phyloP scores from a whole-genome alignment of 2,888 invertebrate genomes.

The Sceliomorpha sp. region DNA sequence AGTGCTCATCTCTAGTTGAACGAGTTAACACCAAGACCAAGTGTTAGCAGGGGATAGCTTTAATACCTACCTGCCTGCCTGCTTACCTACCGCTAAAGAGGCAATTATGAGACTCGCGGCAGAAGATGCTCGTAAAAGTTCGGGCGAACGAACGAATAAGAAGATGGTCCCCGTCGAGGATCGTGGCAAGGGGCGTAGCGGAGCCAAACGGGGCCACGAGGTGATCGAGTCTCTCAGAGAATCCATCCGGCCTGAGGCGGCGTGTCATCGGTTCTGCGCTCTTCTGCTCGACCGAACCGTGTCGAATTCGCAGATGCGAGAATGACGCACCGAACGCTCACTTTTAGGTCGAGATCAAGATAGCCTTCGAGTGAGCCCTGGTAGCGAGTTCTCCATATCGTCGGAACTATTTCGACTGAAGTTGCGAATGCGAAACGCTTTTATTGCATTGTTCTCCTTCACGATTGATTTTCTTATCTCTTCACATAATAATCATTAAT shows the following conservation, averaged over 20 bases:
- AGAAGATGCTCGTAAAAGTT: constrained; percentile 75
- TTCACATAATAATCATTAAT: too few relatives aligned
- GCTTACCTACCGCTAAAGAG: constrained; percentile 71
- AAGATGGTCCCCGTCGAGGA: constrained; percentile 51
- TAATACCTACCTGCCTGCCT: constrained; percentile 43
- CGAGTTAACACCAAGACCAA: constrained; percentile 29
- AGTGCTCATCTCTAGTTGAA: constrained; percentile 11
- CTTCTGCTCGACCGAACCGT: constrained; percentile 64
- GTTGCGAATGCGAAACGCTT: too few relatives aligned
- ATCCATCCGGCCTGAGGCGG: constrained; percentile 64
- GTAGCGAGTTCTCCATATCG: not conserved
- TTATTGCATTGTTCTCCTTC: too few relatives aligned
- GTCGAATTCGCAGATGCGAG: constrained; percentile 65
- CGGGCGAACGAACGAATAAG: constrained; percentile 45
- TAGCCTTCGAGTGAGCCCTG: constrained; percentile 28
- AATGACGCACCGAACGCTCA: constrained; percentile 41
- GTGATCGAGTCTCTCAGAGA: constrained; percentile 62
- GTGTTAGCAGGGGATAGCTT: constrained; percentile 39
- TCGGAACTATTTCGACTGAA: not conserved
- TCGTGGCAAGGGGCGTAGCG: constrained; percentile 7
- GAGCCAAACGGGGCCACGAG: constrained; percentile 26
- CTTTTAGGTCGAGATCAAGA: constrained; percentile 52
- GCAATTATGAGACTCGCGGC: constrained; percentile 74
- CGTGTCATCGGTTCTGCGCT: constrained; percentile 74
- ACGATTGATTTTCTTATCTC: too few relatives aligned